A percentile compares a stretch with the other conserved stretches of the same genome.
Evolutionary conservation across 2,797 vertebrate species (phyloP).

Genomic region (Peromyscus melanophrys): DNA sequence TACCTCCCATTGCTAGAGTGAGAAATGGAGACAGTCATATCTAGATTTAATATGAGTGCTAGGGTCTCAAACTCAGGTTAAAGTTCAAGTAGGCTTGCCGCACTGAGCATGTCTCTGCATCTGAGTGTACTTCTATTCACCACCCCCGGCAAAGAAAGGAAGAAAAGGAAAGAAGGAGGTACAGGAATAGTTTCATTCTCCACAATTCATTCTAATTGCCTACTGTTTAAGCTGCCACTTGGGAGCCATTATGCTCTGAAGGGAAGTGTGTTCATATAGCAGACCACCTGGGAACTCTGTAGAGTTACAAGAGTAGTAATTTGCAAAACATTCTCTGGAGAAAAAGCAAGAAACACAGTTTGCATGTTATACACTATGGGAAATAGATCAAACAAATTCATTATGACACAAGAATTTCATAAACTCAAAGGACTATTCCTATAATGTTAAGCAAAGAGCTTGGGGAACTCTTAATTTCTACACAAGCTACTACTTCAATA

Average conservation of each 20-base stretch:
- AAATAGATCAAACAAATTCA: conserved; percentile 51
- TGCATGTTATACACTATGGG: background rate
- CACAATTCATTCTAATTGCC: conserved; percentile 76
- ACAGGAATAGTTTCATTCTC: background rate
- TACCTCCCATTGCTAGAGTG: background rate
- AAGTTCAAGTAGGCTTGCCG: background rate
- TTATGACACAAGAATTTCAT: background rate
- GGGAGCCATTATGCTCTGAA: conserved; percentile 69
- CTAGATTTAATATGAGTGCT: background rate
- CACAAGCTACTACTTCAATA: conserved; percentile 42
- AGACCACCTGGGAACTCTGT: conserved; percentile 54
- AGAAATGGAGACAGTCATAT: background rate
- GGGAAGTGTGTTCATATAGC: conserved; percentile 45
- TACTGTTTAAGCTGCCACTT: conserved; percentile 64
- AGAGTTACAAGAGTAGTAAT: conserved; percentile 37
- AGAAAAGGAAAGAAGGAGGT: background rate
- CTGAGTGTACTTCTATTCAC: background rate
- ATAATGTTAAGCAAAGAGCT: conserved; percentile 27
- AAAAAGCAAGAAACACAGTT: conserved; percentile 5
- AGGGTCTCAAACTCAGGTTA: background rate
- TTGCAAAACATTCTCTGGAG: conserved; percentile 71
- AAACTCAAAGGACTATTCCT: conserved; percentile 32
- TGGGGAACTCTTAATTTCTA: background rate
- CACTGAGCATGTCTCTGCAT: background rate
- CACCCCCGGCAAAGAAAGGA: background rate